Conservation (phyloP, 1,140 invertebrate species). For the Octopus sinensis region DNA sequence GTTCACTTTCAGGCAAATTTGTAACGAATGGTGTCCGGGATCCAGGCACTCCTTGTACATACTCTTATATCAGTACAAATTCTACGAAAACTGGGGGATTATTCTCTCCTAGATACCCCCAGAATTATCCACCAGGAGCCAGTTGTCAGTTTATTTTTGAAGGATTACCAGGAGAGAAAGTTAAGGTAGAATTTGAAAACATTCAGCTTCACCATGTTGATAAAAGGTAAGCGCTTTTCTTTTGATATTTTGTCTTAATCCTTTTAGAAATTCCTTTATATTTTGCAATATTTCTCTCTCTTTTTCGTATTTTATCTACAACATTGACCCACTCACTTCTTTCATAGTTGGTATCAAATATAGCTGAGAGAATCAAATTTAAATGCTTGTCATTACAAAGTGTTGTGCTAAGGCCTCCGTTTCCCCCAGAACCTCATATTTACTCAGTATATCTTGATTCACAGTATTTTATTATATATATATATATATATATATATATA, state of each 20-base stretch:
- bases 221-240: conserved; percentile 1
- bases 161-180: conserved; percentile 53
- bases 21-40: conserved; percentile 25
- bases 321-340: no score
- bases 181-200: conserved; percentile 55
- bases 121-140: conserved; percentile 76
- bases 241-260: not conserved
- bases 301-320: no score
- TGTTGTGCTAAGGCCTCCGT: no score
- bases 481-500: no score
- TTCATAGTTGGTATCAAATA: no score
- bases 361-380: no score
- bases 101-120: conserved; percentile 80
- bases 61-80: conserved; percentile 32
- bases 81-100: conserved; percentile 66
- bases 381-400: no score
- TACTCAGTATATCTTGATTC: no score
- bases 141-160: conserved; percentile 75
- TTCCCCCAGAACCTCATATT: no score
- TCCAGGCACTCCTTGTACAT: conserved; percentile 29
- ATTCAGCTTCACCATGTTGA: conserved; percentile 35
- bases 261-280: no score
- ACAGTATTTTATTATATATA: not conserved
- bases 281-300: no score
- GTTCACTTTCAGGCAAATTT: conserved; percentile 29